A percentile compares a stretch with the other conserved stretches of the same genome.
phyloP scores from a whole-genome alignment of 2,113 vertebrate species.

The Myocastor coypus region DNA sequence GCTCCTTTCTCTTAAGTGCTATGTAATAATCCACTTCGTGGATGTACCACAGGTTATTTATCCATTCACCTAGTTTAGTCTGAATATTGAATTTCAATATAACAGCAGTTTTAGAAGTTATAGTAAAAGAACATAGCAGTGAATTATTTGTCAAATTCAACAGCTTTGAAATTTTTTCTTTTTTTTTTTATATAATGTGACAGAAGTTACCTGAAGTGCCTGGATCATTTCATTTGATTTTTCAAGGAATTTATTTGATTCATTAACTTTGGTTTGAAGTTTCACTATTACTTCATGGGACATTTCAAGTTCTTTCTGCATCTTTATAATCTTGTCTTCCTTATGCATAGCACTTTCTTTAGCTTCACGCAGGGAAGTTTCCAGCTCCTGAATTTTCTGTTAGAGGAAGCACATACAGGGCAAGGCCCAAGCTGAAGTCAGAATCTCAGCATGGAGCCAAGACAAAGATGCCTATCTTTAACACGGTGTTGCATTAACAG shows the following conservation, averaged over 20 bases:
- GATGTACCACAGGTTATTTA: background rate
- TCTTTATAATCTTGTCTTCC: constrained; percentile 82
- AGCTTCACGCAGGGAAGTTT: constrained; percentile 81
- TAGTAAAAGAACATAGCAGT: background rate
- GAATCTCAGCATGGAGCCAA: background rate
- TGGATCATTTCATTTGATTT: constrained; percentile 76
- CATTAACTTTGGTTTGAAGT: constrained; percentile 82
- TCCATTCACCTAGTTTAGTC: background rate
- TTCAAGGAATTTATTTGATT: constrained; percentile 85
- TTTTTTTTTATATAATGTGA: constrained; percentile 8
- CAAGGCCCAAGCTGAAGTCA: background rate
- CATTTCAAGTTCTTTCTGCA: constrained; percentile 82
- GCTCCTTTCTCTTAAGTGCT: background rate
- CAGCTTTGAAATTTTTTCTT: background rate
- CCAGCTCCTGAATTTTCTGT: constrained; percentile 83
- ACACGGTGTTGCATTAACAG: background rate
- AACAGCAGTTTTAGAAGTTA: background rate
- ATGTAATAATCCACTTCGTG: background rate
- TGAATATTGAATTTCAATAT: background rate
- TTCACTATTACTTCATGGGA: constrained; percentile 82
- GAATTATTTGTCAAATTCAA: background rate
- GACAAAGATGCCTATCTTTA: background rate
- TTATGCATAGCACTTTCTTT: constrained; percentile 80
- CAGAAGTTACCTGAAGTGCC: constrained; percentile 83
- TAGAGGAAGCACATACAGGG: background rate